Evolutionary conservation across 2,113 vertebrate species (phyloP).

Genomic region (Sturnira hondurensis): DNA sequence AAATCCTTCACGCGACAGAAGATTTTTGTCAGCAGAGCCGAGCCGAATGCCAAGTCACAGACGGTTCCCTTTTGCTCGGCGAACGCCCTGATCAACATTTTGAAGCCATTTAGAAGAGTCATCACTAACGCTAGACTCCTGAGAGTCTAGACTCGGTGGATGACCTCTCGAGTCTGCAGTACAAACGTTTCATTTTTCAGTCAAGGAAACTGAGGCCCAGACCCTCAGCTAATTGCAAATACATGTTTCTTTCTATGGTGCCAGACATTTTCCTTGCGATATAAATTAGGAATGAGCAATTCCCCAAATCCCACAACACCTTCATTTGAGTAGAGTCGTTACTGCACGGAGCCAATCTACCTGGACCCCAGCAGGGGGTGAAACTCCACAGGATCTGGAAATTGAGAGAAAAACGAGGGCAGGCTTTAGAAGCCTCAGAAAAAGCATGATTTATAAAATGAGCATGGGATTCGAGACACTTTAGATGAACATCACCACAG

Average conservation of each 20-base stretch:
- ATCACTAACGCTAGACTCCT: not conserved
- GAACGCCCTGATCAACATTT: not conserved
- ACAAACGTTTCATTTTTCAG: not conserved
- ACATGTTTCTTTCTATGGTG: not conserved
- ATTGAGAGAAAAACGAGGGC: not conserved
- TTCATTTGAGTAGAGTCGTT: not conserved
- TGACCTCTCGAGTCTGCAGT: not conserved
- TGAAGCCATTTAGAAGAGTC: slow-evolving; percentile 13
- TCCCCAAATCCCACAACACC: not conserved
- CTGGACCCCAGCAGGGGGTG: not conserved
- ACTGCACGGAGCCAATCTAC: not conserved
- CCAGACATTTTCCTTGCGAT: not conserved
- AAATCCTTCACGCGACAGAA: slow-evolving; percentile 39
- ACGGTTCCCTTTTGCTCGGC: not conserved
- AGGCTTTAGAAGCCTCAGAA: not conserved
- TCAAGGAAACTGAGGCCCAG: not conserved
- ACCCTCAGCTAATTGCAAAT: not conserved
- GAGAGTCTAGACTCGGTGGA: not conserved
- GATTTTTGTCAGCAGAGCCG: slow-evolving; percentile 28
- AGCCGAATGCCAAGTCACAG: slow-evolving; percentile 13
- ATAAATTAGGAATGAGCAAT: not conserved
- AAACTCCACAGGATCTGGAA: not conserved
- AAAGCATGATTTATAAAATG: not conserved
- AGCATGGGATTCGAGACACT: not conserved
- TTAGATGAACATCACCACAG: slow-evolving; percentile 29